These are phyloP conservation scores for Megathymus violae DNA, from an alignment of 1,140 invertebrate species.

Conservation along the genomic window DNA sequence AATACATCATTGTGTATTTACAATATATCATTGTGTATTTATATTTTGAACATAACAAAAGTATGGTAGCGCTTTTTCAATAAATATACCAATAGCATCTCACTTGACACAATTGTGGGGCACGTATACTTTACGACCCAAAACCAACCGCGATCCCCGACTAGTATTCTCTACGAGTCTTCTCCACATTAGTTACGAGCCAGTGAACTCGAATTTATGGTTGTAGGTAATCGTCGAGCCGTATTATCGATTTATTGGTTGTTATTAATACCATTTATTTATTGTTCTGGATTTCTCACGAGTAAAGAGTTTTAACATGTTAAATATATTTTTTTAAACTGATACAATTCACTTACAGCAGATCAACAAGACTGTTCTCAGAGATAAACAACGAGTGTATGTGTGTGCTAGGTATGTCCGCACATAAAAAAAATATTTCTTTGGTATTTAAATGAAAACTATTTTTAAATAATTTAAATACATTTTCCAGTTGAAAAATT, in stretches of 20 bases:
- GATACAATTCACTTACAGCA: background rate
- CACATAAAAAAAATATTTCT: too few relatives aligned
- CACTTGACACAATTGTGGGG: conserved; percentile 34
- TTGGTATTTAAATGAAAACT: too few relatives aligned
- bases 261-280: conserved; percentile 41
- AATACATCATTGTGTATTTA: too few relatives aligned
- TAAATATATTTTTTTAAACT: too few relatives aligned
- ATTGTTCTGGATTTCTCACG: conserved; percentile 6
- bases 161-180: conserved; percentile 1
- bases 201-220: conserved; percentile 33
- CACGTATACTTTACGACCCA: conserved; percentile 52
- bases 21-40: too few relatives aligned
- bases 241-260: conserved; percentile 41
- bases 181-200: conserved; percentile 43
- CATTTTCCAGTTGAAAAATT: too few relatives aligned
- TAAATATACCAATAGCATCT: conserved; percentile 9
- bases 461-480: too few relatives aligned
- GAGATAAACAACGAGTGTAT: too few relatives aligned
- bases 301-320: too few relatives aligned
- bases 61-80: background rate
- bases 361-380: background rate
- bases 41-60: too few relatives aligned
- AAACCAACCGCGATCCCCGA: conserved; percentile 51
- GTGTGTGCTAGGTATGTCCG: too few relatives aligned
- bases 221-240: conserved; percentile 40